Evolutionary conservation across 1,140 invertebrate species (phyloP).

Genomic region (Lepidostoma basale): DNA sequence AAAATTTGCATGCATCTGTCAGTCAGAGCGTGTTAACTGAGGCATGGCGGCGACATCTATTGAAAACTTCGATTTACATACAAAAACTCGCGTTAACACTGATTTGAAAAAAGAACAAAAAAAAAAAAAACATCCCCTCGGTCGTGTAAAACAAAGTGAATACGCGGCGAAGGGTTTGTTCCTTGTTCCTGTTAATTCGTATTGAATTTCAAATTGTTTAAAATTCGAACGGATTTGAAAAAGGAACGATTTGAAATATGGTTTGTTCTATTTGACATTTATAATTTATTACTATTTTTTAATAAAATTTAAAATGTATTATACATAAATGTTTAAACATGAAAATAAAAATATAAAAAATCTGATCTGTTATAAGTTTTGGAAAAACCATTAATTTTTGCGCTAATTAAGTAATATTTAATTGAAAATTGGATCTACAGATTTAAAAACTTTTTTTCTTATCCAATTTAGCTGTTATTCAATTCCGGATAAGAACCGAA

Average conservation of each 20-base stretch:
- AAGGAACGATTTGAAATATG: slow-evolving; percentile 1
- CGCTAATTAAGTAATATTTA: too few species aligned
- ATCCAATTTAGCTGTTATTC: slow-evolving; percentile 2
- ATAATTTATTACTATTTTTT: too few species aligned
- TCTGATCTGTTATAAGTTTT: too few species aligned
- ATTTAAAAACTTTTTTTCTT: background rate
- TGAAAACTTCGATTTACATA: slow-evolving; percentile 29
- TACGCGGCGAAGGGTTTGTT: background rate
- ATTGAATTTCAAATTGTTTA: slow-evolving; percentile 44
- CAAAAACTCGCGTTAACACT: slow-evolving; percentile 13
- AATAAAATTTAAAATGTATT: too few species aligned
- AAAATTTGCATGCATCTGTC: slow-evolving; percentile 44
- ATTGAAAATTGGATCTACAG: too few species aligned
- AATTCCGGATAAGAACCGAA: background rate
- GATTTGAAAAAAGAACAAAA: slow-evolving; percentile 29
- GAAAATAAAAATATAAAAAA: too few species aligned
- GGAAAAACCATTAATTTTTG: too few species aligned
- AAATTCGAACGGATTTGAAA: background rate
- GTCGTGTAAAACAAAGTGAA: slow-evolving; percentile 16
- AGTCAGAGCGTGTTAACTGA: slow-evolving; percentile 21
- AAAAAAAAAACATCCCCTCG: slow-evolving; percentile 19
- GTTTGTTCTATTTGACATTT: too few species aligned
- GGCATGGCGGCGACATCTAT: slow-evolving; percentile 15
- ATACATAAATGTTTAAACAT: too few species aligned
- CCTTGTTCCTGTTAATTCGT: slow-evolving; percentile 40